Base-by-base conservation (phyloP, 2,888 invertebrate species). In the Dryobotodes eremita region DNA sequence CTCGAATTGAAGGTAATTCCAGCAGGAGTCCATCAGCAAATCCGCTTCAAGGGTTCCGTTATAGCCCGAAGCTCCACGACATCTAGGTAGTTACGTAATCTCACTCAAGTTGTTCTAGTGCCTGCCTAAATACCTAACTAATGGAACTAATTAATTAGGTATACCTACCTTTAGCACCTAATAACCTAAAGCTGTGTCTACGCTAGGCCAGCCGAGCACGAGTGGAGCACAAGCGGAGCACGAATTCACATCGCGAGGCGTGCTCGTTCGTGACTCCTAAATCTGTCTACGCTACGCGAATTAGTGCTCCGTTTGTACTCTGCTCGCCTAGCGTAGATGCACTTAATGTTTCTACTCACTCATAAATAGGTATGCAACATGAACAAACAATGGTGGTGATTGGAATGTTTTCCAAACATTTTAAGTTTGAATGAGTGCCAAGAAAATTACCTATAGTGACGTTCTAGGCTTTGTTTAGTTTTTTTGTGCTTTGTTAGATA, bases 341-440 rank as follows among this genome's bases (percentile, higher is more conserved):
- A n/a, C 17, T 8, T 61, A 11, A 23, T 13, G 11, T 73, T 61
- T 42, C 36, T 23, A 23, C 26, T 42, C 11, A 48, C 13, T 26
- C 0, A 13, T 26, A 3, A n/a, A 6, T 26, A 20, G 6, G 23
- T n/a, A 13, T 7, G n/a, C 8, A 59, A 42, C 17, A 36, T 55
- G 48, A 20, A 55, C 31, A 26, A 42, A 76, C 76, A 76, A 76
- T 55, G 46, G 53, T 15, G 7, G 76, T 55, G 55, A 76, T 64
- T 55, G 7, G 2, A 48, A 36, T 77, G 55, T 77, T 77, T 76
- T 64, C 11, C n/a, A 76, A 79, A 64, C 36, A 55, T 64, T 55
- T 20, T 7, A 26, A 31, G 42, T 55, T 74, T 55, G 5, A 71
- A 31, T 20, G 31, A 57, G n/a, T 73, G 46, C 17, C 3, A 31